Evolutionary conservation across 1,140 invertebrate species (phyloP), one percentile per base, ranked within the genome.

Genomic region (Penaeus vannamei): DNA sequence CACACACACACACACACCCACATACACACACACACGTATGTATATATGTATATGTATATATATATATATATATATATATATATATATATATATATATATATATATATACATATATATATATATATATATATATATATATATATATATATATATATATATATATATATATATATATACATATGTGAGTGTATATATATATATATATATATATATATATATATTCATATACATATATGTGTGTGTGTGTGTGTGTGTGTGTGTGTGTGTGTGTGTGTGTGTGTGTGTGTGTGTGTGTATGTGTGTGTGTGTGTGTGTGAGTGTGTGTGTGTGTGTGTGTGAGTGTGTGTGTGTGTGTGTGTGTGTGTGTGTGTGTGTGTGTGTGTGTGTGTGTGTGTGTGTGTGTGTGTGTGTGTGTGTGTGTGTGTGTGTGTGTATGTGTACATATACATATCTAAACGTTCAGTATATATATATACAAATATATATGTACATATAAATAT

Each of bases 51-150:
- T n/a, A 46, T 46, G 10, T 46, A 46, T 46, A 46, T 10, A 46
- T 46, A 46, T 46, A 72, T 72, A 72, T 72, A n/a, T 72, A 72
- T 72, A 72, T 72, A 72, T 72, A 72, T 72, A 72, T n/a, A 72
- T 72, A 72, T 72, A 72, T 72, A 72, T 72, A 72, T 72, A 72
- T 72, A 72, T 72, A 72, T 72, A 72, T 72, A 72, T 72, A 72
- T n/a, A 72, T 72, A 72, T 72, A 72, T 72, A 72, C n/a, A 72
- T 72, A 72, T 72, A 72, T 72, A 72, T 72, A 72, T 72, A 72
- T n/a, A 72, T 72, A 72, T 72, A 72, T 72, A 72, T 72, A 72
- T 72, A 72, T 72, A n/a, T 72, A 72, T 72, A 32, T 72, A 72
- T 72, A 17, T 72, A 72, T 72, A 32, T 72, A 72, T 72, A n/a